Percentiles rank a stretch among this genome's conserved stretches.
Conservation (phyloP, 2,797 vertebrate species). For the Synaphobranchus kaupii region DNA sequence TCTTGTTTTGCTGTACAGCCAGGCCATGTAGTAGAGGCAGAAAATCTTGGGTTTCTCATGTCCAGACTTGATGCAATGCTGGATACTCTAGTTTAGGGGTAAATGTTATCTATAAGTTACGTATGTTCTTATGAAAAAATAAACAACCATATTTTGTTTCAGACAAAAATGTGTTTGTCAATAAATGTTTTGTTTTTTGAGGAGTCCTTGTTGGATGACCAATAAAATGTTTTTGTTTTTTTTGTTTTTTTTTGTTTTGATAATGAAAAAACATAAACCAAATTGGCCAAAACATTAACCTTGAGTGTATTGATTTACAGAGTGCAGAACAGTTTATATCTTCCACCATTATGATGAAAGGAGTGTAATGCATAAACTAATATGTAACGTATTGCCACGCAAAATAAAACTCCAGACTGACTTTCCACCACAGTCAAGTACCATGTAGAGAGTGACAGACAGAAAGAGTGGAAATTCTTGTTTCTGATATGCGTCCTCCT, state of each 20-base stretch:
- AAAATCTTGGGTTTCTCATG: too few species aligned
- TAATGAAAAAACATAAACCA: background rate
- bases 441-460: background rate
- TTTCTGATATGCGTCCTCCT: background rate
- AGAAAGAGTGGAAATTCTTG: conserved; percentile 37
- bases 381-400: background rate
- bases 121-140: background rate
- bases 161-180: background rate
- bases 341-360: background rate
- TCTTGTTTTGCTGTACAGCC: background rate
- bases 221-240: too few species aligned
- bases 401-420: background rate
- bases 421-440: background rate
- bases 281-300: background rate
- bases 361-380: background rate
- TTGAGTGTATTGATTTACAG: background rate
- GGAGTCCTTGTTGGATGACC: background rate
- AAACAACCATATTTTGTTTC: background rate
- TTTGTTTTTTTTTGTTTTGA: background rate
- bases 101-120: too few species aligned
- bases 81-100: too few species aligned
- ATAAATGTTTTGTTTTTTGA: background rate
- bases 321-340: background rate
- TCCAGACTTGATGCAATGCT: too few species aligned
- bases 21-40: too few species aligned